Percentiles rank a stretch among this genome's conserved stretches.
These are phyloP conservation scores for Cerceris ruficornis DNA, from an alignment of 2,888 invertebrate genomes.

Conservation along the genomic window DNA sequence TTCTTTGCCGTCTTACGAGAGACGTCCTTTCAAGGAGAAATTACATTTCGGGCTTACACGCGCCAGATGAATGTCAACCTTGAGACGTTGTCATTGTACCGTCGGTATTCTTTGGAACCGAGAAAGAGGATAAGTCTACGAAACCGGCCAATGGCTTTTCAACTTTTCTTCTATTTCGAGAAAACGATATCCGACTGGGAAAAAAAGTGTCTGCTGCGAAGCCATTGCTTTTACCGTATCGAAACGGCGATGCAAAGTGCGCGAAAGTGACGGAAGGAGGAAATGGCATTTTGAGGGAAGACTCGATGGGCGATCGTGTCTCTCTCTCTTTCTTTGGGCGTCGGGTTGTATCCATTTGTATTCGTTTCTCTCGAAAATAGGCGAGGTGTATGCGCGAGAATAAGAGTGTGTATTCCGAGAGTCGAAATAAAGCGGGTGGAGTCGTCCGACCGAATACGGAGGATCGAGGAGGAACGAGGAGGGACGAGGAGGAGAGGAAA, in stretches of 20 bases:
- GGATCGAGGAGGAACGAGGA: no score
- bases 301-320: conserved; percentile 27
- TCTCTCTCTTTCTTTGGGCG: background rate
- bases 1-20: background rate
- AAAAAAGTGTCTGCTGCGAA: conserved; percentile 58
- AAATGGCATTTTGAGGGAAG: conserved; percentile 51
- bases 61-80: conserved; percentile 41
- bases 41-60: conserved; percentile 40
- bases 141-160: conserved; percentile 62
- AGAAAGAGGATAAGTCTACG: conserved; percentile 53
- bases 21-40: conserved; percentile 33
- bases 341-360: conserved; percentile 42
- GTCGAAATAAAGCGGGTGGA: background rate
- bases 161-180: conserved; percentile 38
- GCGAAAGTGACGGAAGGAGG: conserved; percentile 39
- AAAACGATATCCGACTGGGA: conserved; percentile 66
- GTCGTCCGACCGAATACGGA: no score
- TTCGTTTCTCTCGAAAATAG: conserved; percentile 23
- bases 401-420: background rate
- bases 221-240: conserved; percentile 42
- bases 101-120: background rate
- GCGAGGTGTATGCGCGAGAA: background rate
- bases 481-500: background rate
- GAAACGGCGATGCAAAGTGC: conserved; percentile 47
- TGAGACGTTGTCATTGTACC: conserved; percentile 20